Base-by-base conservation (phyloP, 2,888 invertebrate species). In the Pristionchus maxplancki region DNA sequence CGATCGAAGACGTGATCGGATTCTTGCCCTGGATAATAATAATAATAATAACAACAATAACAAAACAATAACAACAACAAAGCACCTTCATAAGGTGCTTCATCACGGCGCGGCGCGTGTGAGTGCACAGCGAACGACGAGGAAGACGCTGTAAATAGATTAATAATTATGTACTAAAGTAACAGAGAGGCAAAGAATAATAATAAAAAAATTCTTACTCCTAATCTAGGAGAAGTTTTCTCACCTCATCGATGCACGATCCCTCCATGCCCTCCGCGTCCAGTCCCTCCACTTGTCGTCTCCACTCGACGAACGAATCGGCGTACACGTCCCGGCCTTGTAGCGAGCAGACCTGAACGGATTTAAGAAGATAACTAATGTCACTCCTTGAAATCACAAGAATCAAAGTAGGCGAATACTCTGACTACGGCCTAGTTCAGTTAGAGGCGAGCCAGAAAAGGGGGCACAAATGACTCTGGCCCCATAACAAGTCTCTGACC, bases 71-170 rank as follows among this genome's bases (percentile, higher is more conserved):
- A n/a, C n/a, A n/a, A n/a, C n/a, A n/a, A n/a, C n/a, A n/a, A n/a
- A n/a, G n/a, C n/a, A 44, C 44, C 44, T 53, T 83, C 53, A 83
- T 44, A 34, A 83, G 82, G 24, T 83, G 44, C 34, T 53, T 50
- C 53, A 83, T 83, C 50, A 83, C 82, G 6, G 82, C 82, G 6
- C 82, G 82, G 3, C 53, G 50, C 44, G 82, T 83, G 53, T 83
- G 82, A 17, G 82, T 53, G 53, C 34, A 34, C 34, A 83, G 53
- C 20, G 82, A 53, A 53, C 53, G 50, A 53, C 53, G 82, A 31
- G 53, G 53, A 20, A 83, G 53, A n/a, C 53, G 50, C 82, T 83
- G 82, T 0, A 34, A 53, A 17, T 15, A 34, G 15, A 11, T 11
- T 31, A 67, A 34, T 13, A 34, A 31, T 64, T 31, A 53, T 24